phyloP scores from a whole-genome alignment of 2,888 invertebrate species.

The Tetragonisca angustula region DNA sequence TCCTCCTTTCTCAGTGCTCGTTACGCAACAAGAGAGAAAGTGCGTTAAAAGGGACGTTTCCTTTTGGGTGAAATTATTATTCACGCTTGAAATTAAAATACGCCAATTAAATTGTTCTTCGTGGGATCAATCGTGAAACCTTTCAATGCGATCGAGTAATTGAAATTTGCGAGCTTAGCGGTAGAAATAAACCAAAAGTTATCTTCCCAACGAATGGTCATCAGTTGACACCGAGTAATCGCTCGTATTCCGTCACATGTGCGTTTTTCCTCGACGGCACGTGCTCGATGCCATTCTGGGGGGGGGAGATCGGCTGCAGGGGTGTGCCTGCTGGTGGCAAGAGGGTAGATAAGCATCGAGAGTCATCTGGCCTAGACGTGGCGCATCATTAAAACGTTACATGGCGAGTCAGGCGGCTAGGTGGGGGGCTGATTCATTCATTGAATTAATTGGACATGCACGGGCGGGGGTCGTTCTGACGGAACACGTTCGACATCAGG shows the following conservation, averaged over 20 bases:
- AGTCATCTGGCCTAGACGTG: slow-evolving; percentile 81
- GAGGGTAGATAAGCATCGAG: slow-evolving; percentile 83
- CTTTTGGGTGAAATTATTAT: too few species aligned
- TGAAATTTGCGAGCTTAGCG: too few species aligned
- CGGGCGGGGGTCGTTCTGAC: slow-evolving; percentile 60
- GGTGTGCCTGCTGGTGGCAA: slow-evolving; percentile 81
- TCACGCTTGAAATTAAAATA: too few species aligned
- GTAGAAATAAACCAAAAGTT: too few species aligned
- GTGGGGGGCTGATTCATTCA: slow-evolving; percentile 79
- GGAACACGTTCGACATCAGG: slow-evolving; percentile 45
- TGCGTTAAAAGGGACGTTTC: not conserved
- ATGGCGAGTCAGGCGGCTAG: slow-evolving; percentile 55
- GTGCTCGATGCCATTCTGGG: slow-evolving; percentile 73
- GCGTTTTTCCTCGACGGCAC: slow-evolving; percentile 71
- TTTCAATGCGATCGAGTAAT: too few species aligned
- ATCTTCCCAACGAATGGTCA: not conserved
- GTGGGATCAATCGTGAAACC: too few species aligned
- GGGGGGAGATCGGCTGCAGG: slow-evolving; percentile 60
- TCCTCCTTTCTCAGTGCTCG: not conserved
- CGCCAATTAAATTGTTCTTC: too few species aligned
- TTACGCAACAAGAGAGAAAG: not conserved
- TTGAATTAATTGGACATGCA: slow-evolving; percentile 81
- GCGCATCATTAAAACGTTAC: slow-evolving; percentile 80
- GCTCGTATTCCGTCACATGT: slow-evolving; percentile 71
- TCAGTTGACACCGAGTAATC: slow-evolving; percentile 52